Evolutionary conservation across 1,140 invertebrate species (phyloP).

Genomic region (Drosophila sproati): DNA sequence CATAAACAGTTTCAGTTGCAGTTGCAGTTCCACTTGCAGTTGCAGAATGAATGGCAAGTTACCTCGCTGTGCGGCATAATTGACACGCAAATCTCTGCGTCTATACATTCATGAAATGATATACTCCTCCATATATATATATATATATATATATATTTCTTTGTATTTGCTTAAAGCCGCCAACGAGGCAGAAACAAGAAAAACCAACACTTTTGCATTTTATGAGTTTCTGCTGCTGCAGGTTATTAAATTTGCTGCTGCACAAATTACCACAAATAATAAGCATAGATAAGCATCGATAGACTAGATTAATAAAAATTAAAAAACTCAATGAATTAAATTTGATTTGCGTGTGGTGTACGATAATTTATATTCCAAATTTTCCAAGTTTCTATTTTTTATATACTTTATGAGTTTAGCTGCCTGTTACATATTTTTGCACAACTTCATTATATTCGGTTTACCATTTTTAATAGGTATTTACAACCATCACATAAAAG

Average conservation of each 20-base stretch:
- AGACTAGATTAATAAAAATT: slow-evolving; percentile 15
- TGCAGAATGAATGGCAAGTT: neutral
- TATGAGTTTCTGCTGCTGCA: slow-evolving; percentile 30
- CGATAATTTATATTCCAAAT: too few species aligned
- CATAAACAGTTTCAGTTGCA: slow-evolving; percentile 65
- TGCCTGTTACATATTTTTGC: too few species aligned
- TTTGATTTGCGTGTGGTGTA: too few species aligned
- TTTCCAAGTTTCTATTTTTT: too few species aligned
- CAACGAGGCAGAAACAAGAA: slow-evolving; percentile 67
- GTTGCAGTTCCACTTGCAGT: slow-evolving; percentile 29
- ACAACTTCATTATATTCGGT: too few species aligned
- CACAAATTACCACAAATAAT: slow-evolving; percentile 42
- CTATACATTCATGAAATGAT: slow-evolving; percentile 20
- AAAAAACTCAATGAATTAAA: neutral
- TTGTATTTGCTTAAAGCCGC: slow-evolving; percentile 62
- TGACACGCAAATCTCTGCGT: slow-evolving; percentile 74
- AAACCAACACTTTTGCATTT: slow-evolving; percentile 41
- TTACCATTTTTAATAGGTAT: too few species aligned
- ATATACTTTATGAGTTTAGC: too few species aligned
- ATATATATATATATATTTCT: slow-evolving; percentile 1
- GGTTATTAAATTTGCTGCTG: slow-evolving; percentile 51
- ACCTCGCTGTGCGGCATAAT: slow-evolving; percentile 52
- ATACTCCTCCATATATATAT: neutral
- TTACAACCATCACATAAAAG: too few species aligned
- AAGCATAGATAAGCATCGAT: slow-evolving; percentile 41